These are phyloP conservation scores for Meleagris gallopavo DNA, from an alignment of 2,113 vertebrate species.

Conservation along the genomic window DNA sequence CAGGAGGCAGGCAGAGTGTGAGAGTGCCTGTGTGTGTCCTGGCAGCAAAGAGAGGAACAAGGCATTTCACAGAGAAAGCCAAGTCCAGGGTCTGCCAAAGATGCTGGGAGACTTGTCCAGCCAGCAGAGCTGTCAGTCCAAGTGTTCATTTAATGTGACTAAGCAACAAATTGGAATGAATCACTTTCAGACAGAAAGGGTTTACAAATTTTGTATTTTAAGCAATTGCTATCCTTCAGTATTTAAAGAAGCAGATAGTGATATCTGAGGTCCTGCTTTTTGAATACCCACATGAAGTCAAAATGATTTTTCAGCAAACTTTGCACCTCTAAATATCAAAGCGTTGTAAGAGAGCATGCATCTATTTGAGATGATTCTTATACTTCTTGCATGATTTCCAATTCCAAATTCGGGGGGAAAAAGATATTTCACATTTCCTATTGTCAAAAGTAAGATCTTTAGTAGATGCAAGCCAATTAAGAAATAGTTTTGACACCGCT, in stretches of 20 bases:
- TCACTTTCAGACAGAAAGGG: background rate
- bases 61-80: background rate
- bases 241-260: background rate
- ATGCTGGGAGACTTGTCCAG: background rate
- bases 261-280: background rate
- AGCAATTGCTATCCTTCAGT: background rate
- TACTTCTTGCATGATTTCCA: background rate
- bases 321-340: background rate
- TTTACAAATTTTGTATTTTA: background rate
- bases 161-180: background rate
- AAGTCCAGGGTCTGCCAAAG: slow-evolving; percentile 20
- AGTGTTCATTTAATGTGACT: background rate
- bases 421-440: background rate
- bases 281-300: background rate
- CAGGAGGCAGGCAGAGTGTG: background rate
- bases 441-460: background rate
- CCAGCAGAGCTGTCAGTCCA: background rate
- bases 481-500: background rate
- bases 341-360: background rate
- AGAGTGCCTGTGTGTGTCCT: slow-evolving; percentile 22
- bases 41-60: background rate
- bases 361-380: background rate
- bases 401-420: background rate
- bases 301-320: background rate
- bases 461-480: background rate